phyloP scores from a whole-genome alignment of 1,140 invertebrate genomes.

The Conus betulinus region DNA sequence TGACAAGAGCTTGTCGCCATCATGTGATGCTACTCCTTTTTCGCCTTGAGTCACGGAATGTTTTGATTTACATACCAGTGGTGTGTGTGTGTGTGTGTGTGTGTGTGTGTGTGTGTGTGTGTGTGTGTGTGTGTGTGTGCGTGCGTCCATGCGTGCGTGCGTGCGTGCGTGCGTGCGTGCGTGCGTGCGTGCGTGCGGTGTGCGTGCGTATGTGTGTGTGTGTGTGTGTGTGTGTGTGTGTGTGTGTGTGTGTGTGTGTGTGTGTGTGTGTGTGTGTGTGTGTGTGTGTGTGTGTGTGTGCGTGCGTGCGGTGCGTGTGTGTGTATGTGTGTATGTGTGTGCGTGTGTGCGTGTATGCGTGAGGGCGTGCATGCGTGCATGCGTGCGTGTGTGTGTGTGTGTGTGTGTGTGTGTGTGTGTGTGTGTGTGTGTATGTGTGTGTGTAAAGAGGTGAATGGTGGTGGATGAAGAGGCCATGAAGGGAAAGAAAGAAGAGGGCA shows the following conservation, averaged over 20 bases:
- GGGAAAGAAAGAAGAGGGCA: too few relatives aligned
- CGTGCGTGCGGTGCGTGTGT: too few relatives aligned
- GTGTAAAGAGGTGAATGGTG: too few relatives aligned
- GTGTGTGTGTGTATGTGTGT: too few relatives aligned
- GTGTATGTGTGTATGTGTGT: neutral
- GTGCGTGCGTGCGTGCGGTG: neutral
- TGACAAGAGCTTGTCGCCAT: too few relatives aligned
- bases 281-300: neutral
- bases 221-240: neutral
- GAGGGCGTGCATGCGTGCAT: neutral
- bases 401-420: too few relatives aligned
- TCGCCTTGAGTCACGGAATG: too few relatives aligned
- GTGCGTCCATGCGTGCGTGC: neutral
- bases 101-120: conserved; percentile 26
- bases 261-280: neutral
- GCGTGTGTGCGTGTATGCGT: neutral
- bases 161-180: neutral
- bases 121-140: neutral
- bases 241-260: neutral
- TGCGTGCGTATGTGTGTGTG: neutral
- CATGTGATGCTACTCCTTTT: too few relatives aligned
- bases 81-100: conserved; percentile 3
- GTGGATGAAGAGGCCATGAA: too few relatives aligned
- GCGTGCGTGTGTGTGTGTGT: neutral
- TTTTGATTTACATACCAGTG: neutral